Conservation (phyloP, 2,888 invertebrate species). For the Melieria picta region DNA sequence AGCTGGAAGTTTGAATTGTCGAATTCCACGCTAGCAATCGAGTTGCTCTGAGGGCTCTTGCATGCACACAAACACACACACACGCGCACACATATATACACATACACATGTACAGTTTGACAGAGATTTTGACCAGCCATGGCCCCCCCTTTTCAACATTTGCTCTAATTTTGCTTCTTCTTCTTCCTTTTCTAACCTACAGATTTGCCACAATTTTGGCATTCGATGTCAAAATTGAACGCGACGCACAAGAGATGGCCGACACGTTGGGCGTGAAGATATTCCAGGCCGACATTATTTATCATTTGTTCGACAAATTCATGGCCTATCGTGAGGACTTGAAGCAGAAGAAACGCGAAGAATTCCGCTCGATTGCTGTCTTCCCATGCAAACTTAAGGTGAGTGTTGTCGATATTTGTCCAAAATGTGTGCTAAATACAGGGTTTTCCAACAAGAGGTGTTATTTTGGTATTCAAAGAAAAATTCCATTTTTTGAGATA, state of each 20-base stretch:
- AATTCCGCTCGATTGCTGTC: slow-evolving; percentile 96
- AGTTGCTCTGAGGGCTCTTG: too few species aligned
- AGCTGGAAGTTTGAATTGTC: too few species aligned
- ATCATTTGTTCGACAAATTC: slow-evolving; percentile 99
- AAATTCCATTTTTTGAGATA: too few species aligned
- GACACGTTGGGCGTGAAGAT: slow-evolving; percentile 93
- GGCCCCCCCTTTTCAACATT: neutral
- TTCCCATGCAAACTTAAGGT: slow-evolving; percentile 97
- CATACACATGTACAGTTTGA: neutral
- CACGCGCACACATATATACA: neutral
- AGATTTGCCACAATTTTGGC: slow-evolving; percentile 97
- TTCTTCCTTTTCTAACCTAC: slow-evolving; percentile 46
- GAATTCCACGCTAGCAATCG: too few species aligned
- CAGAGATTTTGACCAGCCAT: neutral
- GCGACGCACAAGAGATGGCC: slow-evolving; percentile 97
- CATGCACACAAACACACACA: too few species aligned
- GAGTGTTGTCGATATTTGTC: slow-evolving; percentile 42
- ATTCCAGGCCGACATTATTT: slow-evolving; percentile 99
- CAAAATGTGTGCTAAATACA: too few species aligned
- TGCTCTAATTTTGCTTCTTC: neutral
- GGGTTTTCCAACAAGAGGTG: too few species aligned
- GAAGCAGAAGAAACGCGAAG: slow-evolving; percentile 89
- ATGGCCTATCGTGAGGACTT: slow-evolving; percentile 91
- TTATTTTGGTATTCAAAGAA: too few species aligned
- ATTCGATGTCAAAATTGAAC: slow-evolving; percentile 99